These are phyloP conservation scores for Pseudomyrmex sp. DNA, from an alignment of 1,140 invertebrate genomes.

Conservation along the genomic window DNA sequence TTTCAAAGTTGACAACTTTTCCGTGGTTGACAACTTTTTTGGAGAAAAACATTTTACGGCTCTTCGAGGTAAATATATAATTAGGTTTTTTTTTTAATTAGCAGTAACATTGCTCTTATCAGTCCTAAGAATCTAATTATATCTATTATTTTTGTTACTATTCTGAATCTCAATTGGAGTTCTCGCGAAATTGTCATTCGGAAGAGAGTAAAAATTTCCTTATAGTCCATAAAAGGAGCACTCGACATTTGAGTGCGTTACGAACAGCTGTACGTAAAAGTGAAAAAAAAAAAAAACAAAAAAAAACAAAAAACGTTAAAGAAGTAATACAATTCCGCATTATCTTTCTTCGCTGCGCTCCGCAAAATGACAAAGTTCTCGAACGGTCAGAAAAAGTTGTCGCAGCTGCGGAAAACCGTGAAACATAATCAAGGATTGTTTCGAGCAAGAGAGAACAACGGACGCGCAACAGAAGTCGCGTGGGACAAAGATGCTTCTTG, in stretches of 20 bases:
- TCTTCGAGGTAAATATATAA: slow-evolving; percentile 7
- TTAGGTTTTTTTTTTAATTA: not conserved
- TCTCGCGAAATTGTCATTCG: too few relatives aligned
- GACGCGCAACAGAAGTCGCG: not conserved
- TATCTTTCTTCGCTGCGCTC: slow-evolving; percentile 1
- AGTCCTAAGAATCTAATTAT: too few relatives aligned
- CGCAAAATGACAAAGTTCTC: slow-evolving; percentile 36
- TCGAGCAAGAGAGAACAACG: slow-evolving; percentile 10
- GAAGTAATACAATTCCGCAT: not conserved
- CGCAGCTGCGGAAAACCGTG: not conserved
- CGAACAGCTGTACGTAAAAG: too few relatives aligned
- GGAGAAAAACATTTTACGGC: not conserved
- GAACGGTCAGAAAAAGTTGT: slow-evolving; percentile 1
- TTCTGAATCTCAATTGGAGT: too few relatives aligned
- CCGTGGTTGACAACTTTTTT: not conserved
- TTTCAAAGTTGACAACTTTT: too few relatives aligned
- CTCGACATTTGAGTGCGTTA: too few relatives aligned
- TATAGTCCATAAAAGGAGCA: too few relatives aligned
- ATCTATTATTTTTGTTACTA: too few relatives aligned
- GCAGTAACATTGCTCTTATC: not conserved
- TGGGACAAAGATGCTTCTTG: not conserved
- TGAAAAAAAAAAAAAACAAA: slow-evolving; percentile 1
- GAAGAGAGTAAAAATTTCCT: too few relatives aligned
- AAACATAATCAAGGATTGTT: slow-evolving; percentile 12
- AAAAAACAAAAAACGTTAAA: not conserved